Conservation (phyloP, 2,797 vertebrate species). For the Paguma larvata region DNA sequence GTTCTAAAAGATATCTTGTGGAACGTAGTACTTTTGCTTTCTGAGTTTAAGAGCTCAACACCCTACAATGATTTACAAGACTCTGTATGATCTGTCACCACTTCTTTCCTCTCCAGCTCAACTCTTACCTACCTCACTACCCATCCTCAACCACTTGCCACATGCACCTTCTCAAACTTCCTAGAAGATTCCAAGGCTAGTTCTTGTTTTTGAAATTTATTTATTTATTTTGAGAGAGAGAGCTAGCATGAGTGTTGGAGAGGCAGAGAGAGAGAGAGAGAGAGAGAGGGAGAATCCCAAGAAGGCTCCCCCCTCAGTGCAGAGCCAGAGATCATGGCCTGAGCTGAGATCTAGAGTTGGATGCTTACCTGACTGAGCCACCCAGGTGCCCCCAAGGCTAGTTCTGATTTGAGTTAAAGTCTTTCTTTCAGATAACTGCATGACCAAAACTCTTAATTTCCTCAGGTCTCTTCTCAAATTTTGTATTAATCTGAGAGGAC, state of each 20-base stretch:
- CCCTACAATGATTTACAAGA: background rate
- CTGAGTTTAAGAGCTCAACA: background rate
- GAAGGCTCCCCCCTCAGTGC: too few relatives aligned
- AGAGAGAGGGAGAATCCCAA: too few relatives aligned
- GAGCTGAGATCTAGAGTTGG: too few relatives aligned
- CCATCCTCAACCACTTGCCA: background rate
- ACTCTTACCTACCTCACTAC: background rate
- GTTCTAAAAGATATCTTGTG: conserved; percentile 20
- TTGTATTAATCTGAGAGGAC: background rate
- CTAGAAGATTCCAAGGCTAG: background rate
- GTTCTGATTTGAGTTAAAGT: background rate
- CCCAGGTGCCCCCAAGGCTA: background rate
- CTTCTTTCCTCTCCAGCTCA: background rate
- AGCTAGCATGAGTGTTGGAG: too few relatives aligned
- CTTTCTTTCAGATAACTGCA: background rate
- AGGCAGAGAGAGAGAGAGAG: too few relatives aligned
- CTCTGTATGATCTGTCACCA: background rate
- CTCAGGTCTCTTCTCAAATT: background rate
- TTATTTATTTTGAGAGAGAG: too few relatives aligned
- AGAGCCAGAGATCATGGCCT: too few relatives aligned
- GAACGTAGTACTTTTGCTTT: conserved; percentile 13
- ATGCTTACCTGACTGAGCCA: too few relatives aligned
- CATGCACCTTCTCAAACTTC: background rate
- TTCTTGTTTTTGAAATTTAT: background rate
- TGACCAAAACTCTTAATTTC: background rate